Conservation (phyloP, 2,113 vertebrate species). For the Tragulus kanchil region DNA sequence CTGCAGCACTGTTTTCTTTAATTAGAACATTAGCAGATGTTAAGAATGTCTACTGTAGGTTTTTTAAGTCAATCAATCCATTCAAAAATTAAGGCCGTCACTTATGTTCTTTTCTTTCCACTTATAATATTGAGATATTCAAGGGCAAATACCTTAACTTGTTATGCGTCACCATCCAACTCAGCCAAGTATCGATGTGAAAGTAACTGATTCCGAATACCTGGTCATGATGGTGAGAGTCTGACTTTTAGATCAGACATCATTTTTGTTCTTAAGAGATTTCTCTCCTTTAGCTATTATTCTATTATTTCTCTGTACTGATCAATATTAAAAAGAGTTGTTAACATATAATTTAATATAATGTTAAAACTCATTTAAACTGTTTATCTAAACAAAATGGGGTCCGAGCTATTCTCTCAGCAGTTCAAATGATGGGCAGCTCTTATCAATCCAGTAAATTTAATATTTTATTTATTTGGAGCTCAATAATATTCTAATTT, state of each 20-base stretch:
- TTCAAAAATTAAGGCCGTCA: not conserved
- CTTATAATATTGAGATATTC: not conserved
- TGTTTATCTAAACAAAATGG: not conserved
- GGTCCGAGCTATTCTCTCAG: not conserved
- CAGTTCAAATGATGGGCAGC: not conserved
- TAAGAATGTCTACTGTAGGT: not conserved
- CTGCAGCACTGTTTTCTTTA: not conserved
- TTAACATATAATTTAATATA: not conserved
- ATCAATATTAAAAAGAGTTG: not conserved
- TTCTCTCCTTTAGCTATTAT: not conserved
- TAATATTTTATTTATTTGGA: constrained; percentile 39
- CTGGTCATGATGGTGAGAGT: not conserved
- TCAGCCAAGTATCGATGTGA: not conserved
- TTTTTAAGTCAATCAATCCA: not conserved
- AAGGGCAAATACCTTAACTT: not conserved
- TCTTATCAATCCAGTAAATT: not conserved
- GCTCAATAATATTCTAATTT: not conserved
- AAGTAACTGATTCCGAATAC: not conserved
- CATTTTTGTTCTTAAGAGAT: not conserved
- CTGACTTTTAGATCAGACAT: not conserved
- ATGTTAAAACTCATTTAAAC: not conserved
- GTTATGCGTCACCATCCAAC: not conserved
- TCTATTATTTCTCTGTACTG: not conserved
- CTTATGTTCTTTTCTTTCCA: not conserved
- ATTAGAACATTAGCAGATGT: not conserved